phyloP scores from a whole-genome alignment of 2,113 vertebrate species.

The Phasianus colchicus region DNA sequence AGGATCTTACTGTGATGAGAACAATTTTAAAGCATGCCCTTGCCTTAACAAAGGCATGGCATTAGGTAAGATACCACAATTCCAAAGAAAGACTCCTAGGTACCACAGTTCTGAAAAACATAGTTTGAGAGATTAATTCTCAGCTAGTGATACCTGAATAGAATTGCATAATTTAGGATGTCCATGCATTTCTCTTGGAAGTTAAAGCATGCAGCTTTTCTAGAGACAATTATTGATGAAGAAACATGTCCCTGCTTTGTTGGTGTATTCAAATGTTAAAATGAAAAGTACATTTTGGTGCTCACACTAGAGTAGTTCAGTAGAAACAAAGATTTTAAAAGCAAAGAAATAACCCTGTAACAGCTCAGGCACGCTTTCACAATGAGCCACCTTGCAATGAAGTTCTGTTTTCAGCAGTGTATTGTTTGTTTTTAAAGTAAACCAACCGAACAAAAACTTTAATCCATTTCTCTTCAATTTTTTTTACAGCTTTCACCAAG shows the following conservation, averaged over 20 bases:
- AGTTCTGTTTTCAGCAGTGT: background rate
- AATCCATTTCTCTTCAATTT: background rate
- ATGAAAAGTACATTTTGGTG: background rate
- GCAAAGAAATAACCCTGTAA: background rate
- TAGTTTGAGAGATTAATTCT: background rate
- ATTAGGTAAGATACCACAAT: background rate
- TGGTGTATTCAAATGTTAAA: background rate
- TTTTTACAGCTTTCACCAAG: background rate
- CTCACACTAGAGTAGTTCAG: accelerated
- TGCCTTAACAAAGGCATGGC: background rate
- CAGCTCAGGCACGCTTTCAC: background rate
- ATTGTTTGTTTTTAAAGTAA: background rate
- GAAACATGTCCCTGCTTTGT: background rate
- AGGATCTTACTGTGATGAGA: background rate
- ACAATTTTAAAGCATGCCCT: background rate
- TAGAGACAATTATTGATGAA: background rate
- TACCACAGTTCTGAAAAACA: too few relatives aligned
- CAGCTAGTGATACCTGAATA: background rate
- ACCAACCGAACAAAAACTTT: background rate
- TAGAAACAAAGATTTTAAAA: background rate
- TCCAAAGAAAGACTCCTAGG: background rate
- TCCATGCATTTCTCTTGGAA: background rate
- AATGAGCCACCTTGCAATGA: background rate
- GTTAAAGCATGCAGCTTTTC: background rate
- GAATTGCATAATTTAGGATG: accelerated